Evolutionary conservation across 2,797 vertebrate species (phyloP).

Genomic region (Enteromius afrohamiltoni): DNA sequence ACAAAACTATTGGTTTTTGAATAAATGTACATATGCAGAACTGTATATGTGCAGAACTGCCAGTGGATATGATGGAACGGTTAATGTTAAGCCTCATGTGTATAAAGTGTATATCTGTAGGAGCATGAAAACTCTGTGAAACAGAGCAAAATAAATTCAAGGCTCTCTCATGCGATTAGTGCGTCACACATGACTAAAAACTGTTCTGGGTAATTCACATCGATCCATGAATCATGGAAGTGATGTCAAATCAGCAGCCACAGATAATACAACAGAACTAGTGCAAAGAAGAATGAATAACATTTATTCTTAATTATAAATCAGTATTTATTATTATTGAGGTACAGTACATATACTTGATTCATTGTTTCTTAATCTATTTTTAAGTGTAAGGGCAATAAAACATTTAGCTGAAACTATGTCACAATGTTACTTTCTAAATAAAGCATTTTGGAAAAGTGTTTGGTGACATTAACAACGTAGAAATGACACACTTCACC

Average conservation of each 20-base stretch:
- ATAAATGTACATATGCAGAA: too few species aligned
- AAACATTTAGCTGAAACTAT: neutral
- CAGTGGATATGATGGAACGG: slow-evolving; percentile 45
- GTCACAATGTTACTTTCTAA: neutral
- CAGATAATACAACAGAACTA: neutral
- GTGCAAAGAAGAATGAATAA: neutral
- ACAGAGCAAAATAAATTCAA: slow-evolving; percentile 15
- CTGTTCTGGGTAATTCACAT: slow-evolving; percentile 5
- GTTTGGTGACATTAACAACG: neutral
- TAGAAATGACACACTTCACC: slow-evolving; percentile 11
- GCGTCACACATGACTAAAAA: slow-evolving; percentile 5
- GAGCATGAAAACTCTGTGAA: slow-evolving; percentile 20
- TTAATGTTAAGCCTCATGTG: slow-evolving; percentile 35
- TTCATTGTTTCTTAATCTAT: neutral
- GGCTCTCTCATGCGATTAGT: neutral
- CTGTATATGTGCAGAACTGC: neutral
- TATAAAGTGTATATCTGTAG: slow-evolving; percentile 15
- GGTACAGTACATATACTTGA: neutral
- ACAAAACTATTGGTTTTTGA: too few species aligned
- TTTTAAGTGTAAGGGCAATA: neutral
- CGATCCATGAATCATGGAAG: neutral
- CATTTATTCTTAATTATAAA: neutral
- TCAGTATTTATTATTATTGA: neutral
- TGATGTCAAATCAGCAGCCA: slow-evolving; percentile 5
- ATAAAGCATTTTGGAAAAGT: neutral